phyloP scores from a whole-genome alignment of 2,113 vertebrate species.

The Cercocebus atys region DNA sequence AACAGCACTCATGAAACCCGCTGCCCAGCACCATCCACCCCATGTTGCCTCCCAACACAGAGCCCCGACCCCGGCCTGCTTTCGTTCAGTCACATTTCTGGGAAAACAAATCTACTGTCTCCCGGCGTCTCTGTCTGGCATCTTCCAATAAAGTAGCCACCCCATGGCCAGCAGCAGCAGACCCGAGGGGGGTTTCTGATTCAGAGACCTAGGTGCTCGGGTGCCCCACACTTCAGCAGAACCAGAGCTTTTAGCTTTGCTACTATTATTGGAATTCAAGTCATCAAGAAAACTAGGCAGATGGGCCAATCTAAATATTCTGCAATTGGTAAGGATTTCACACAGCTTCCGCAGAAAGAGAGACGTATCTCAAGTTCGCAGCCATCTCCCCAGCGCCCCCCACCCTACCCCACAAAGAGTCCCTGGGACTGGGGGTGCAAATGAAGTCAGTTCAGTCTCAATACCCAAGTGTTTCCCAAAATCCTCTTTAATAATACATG shows the following conservation, averaged over 20 bases:
- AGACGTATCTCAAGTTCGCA: too few relatives aligned
- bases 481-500: constrained; percentile 19
- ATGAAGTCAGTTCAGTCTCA: neutral
- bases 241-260: neutral
- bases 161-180: neutral
- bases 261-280: neutral
- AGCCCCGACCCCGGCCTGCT: neutral
- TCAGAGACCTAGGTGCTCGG: neutral
- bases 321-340: neutral
- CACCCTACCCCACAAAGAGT: too few relatives aligned
- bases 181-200: neutral
- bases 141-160: neutral
- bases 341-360: neutral
- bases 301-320: neutral
- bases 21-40: neutral
- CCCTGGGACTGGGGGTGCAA: neutral
- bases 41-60: neutral
- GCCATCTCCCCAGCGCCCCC: neutral
- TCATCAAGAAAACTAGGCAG: neutral
- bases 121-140: too few relatives aligned
- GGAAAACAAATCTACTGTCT: neutral
- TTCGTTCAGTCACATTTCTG: neutral
- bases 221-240: neutral
- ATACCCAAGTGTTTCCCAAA: neutral
- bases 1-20: neutral